Base-by-base conservation (phyloP, 2,797 vertebrate species). In the Perodicticus potto region DNA sequence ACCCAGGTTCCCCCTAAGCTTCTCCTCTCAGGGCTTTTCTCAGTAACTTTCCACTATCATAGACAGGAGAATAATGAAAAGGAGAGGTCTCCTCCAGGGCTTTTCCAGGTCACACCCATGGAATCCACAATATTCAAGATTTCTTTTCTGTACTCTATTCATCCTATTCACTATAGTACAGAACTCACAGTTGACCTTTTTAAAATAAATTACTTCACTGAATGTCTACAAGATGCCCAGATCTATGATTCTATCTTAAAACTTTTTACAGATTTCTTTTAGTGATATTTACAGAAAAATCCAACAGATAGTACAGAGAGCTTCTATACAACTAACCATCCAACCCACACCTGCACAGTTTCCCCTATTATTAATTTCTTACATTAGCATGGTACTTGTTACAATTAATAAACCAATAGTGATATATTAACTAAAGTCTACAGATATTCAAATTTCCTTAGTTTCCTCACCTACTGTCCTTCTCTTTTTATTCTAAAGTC, bases 211-310 rank as follows among this genome's bases (percentile, higher is more conserved):
- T 72, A 85, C 9, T 19, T 86, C 65, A 53, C 34, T 80, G 25
- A 85, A 90, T 5, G n/a, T 67, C 73, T 74, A 17, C 22, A 40
- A 49, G 13, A 67, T 17, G n/a, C 34, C 43, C 34, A 2, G 13
- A 72, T 65, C 73, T 92, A 43, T 76, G 73, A 76, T 16, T 59
- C 17, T 59, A 40, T 29, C 32, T 86, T 73, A 70, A 89, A 92
- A 83, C 25, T 37, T 17, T 72, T 82, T 70, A 76, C 1, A 85
- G 32, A 65, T 13, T 67, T 87, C 9, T 59, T 82, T 73, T 34
- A 89, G 32, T 72, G 89, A 96, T 63, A 72, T 82, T 59, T 78
- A 89, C 11, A 89, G 65, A 87, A 87, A 43, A 91, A 85, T 0
- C 55, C 19, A 83, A 34, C 63, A 84, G 22, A 80, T 1, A 37